Evolutionary conservation across 1,140 invertebrate species (phyloP).

Genomic region (Cydia strobilella): DNA sequence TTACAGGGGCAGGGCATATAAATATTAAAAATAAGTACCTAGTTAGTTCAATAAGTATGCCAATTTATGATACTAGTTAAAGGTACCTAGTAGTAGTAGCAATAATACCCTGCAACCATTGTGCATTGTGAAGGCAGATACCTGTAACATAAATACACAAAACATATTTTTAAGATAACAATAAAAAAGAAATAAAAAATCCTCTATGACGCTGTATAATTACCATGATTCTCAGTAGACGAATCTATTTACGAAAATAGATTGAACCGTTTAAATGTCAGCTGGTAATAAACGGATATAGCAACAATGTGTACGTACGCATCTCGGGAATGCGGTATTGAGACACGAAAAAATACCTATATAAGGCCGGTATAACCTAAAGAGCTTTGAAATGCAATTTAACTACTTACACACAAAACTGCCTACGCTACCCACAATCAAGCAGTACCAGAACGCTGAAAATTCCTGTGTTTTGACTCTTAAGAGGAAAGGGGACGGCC

Average conservation of each 20-base stretch:
- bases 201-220: slow-evolving; percentile 5
- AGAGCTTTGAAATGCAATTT: not conserved
- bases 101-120: not conserved
- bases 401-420: not conserved
- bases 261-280: slow-evolving; percentile 30
- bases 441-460: not conserved
- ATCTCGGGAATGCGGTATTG: not conserved
- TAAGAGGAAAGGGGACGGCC: too few relatives aligned
- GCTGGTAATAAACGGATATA: slow-evolving; percentile 30
- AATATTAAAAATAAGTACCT: too few relatives aligned
- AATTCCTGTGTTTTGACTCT: too few relatives aligned
- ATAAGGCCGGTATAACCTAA: not conserved
- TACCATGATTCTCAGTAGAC: slow-evolving; percentile 22
- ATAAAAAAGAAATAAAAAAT: not conserved
- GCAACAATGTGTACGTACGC: slow-evolving; percentile 6
- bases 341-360: not conserved
- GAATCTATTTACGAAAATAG: slow-evolving; percentile 31
- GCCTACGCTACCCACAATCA: not conserved
- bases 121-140: not conserved
- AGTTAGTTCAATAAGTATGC: too few relatives aligned
- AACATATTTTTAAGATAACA: not conserved
- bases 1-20: too few relatives aligned
- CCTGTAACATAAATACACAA: not conserved
- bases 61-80: too few relatives aligned
- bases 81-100: too few relatives aligned